These are phyloP conservation scores for Pluvianellus socialis DNA, from an alignment of 2,113 vertebrate species.

Conservation along the genomic window DNA sequence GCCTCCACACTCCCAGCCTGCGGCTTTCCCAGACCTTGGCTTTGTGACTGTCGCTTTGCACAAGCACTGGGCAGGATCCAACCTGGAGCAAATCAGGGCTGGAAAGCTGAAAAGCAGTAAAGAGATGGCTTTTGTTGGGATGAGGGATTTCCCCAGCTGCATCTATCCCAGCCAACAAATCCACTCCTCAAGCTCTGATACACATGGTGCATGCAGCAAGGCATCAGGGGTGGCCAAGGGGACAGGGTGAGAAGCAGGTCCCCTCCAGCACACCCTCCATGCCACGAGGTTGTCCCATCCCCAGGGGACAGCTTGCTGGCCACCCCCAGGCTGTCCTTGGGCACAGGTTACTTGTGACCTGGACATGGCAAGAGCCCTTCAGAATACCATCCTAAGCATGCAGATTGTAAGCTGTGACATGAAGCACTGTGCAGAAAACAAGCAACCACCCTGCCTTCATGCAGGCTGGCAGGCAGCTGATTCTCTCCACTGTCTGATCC, in stretches of 20 bases:
- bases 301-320: background rate
- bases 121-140: background rate
- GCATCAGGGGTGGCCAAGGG: rapidly evolving
- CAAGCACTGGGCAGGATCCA: background rate
- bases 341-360: background rate
- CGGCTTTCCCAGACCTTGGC: background rate
- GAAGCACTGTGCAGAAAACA: rapidly evolving
- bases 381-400: background rate
- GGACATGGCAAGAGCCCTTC: background rate
- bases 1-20: background rate
- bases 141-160: background rate
- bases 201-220: rapidly evolving
- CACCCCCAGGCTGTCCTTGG: background rate
- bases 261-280: background rate
- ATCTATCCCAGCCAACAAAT: background rate
- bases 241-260: background rate
- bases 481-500: background rate
- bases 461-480: background rate
- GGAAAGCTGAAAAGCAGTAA: background rate
- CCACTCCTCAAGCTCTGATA: background rate
- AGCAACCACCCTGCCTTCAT: background rate
- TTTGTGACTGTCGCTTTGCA: background rate
- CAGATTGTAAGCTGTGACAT: background rate
- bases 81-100: background rate
- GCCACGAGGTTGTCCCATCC: rapidly evolving